These are phyloP conservation scores for Metallyticus violacea DNA, from an alignment of 2,888 invertebrate species.

Conservation along the genomic window DNA sequence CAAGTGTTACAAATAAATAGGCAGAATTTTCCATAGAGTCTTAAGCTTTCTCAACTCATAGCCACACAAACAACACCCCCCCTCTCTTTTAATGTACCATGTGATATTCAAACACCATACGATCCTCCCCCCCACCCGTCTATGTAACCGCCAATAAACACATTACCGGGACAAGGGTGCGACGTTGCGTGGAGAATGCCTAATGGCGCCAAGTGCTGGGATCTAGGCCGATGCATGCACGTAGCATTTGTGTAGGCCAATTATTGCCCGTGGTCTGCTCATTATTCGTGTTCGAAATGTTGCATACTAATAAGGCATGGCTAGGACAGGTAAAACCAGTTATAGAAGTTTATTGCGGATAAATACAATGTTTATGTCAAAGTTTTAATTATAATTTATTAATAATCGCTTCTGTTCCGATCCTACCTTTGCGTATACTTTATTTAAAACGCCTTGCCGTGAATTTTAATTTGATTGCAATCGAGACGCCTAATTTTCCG, in stretches of 20 bases:
- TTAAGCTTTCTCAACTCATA: too few relatives aligned
- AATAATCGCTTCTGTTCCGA: neutral
- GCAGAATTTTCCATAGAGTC: too few relatives aligned
- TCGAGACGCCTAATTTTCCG: too few relatives aligned
- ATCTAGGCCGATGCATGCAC: neutral
- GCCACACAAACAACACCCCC: too few relatives aligned
- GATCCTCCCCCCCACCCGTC: neutral
- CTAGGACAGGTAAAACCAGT: neutral
- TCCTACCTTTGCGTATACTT: too few relatives aligned
- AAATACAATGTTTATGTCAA: neutral
- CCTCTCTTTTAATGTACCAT: too few relatives aligned
- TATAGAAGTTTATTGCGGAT: neutral
- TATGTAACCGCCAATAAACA: neutral
- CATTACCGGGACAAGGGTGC: too few relatives aligned
- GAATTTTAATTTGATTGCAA: neutral
- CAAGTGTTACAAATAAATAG: too few relatives aligned
- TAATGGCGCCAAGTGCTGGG: neutral
- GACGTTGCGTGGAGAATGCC: too few relatives aligned
- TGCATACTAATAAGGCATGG: neutral
- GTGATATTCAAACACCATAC: too few relatives aligned
- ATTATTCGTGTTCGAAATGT: too few relatives aligned
- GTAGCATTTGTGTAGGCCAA: neutral
- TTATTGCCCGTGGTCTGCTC: too few relatives aligned
- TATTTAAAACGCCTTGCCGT: neutral
- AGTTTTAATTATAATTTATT: neutral